Conservation (phyloP, 2,113 vertebrate genomes). For the Microcebus murinus region DNA sequence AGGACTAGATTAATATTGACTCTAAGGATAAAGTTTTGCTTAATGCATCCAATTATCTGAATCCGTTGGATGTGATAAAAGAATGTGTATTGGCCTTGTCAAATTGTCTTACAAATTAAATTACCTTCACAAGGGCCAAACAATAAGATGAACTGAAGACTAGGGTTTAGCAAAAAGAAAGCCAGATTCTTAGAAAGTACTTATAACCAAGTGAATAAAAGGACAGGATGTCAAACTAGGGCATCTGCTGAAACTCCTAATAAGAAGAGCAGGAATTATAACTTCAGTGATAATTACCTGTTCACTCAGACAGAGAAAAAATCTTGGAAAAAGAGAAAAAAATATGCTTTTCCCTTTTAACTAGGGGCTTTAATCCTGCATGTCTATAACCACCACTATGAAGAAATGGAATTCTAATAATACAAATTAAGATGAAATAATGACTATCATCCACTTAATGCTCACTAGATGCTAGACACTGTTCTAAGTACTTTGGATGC, state of each 20-base stretch:
- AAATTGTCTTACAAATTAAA: slow-evolving; percentile 54
- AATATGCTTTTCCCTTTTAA: neutral
- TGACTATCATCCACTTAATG: neutral
- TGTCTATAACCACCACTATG: neutral
- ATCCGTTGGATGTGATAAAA: slow-evolving; percentile 45
- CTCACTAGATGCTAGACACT: neutral
- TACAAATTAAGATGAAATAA: neutral
- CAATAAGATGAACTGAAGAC: neutral
- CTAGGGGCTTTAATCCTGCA: neutral
- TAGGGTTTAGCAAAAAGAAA: neutral
- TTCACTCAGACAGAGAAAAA: neutral
- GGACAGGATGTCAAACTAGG: neutral
- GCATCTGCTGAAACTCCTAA: neutral
- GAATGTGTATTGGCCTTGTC: neutral
- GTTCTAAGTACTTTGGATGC: neutral
- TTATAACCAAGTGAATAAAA: neutral
- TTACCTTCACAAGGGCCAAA: neutral
- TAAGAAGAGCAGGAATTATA: neutral
- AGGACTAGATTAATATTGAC: neutral
- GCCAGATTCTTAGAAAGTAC: neutral
- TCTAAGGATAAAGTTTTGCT: neutral
- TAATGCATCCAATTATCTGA: slow-evolving; percentile 51
- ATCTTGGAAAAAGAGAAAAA: neutral
- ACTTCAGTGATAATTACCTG: neutral
- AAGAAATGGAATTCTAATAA: neutral